phyloP scores from a whole-genome alignment of 2,113 vertebrate species.

The Cochlearius cochlearius region DNA sequence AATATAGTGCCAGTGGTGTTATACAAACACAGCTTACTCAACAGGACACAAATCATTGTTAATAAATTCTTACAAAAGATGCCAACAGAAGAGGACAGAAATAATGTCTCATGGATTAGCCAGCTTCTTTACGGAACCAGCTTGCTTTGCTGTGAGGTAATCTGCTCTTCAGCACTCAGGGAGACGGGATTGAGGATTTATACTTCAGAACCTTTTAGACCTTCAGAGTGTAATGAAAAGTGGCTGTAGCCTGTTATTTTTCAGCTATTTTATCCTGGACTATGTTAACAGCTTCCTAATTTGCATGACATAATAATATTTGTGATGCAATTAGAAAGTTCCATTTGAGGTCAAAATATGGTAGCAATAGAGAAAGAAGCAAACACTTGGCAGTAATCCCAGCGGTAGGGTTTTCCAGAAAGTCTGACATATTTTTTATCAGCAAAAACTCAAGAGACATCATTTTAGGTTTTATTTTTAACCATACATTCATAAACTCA shows the following conservation, averaged over 20 bases:
- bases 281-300: slow-evolving; percentile 39
- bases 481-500: neutral
- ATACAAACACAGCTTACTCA: slow-evolving; percentile 54
- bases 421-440: slow-evolving; percentile 38
- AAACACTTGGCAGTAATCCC: slow-evolving; percentile 53
- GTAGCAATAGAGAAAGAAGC: slow-evolving; percentile 66
- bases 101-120: neutral
- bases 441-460: neutral
- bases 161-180: neutral
- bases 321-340: slow-evolving; percentile 58
- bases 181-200: neutral
- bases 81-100: slow-evolving; percentile 18
- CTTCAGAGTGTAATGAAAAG: slow-evolving; percentile 33
- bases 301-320: slow-evolving; percentile 59
- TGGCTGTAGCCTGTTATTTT: slow-evolving; percentile 11
- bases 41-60: slow-evolving; percentile 36
- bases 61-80: slow-evolving; percentile 40
- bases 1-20: slow-evolving; percentile 6
- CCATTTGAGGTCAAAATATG: slow-evolving; percentile 63
- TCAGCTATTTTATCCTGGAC: slow-evolving; percentile 22
- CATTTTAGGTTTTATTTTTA: slow-evolving; percentile 34
- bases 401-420: slow-evolving; percentile 46
- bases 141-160: slow-evolving; percentile 14
- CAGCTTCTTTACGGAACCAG: slow-evolving; percentile 5
- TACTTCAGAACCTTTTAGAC: neutral